Percentiles rank a stretch among this genome's conserved stretches.
Evolutionary conservation across 2,888 invertebrate species (phyloP).

Genomic region (Mystacides longicornis): DNA sequence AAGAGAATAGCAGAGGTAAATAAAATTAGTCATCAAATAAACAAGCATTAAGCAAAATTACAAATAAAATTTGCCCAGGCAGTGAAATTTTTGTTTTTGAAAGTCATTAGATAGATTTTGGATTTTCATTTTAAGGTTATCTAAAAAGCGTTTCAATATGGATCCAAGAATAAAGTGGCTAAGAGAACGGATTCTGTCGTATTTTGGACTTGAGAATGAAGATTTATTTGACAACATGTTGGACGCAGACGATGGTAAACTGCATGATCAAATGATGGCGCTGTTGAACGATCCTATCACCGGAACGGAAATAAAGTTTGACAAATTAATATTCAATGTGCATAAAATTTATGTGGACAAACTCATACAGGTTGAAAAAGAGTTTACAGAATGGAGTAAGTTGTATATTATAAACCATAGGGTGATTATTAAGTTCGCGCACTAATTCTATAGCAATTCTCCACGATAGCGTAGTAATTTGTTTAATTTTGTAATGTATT

Average conservation of each 20-base stretch:
- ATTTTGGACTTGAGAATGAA: constrained; percentile 49
- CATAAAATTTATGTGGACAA: constrained; percentile 66
- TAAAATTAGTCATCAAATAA: no score
- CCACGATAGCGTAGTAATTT: no score
- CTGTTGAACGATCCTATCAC: constrained; percentile 49
- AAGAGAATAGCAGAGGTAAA: no score
- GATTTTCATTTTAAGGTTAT: neutral
- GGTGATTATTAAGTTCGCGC: no score
- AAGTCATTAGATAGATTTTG: no score
- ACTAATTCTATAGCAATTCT: no score
- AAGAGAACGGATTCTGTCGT: constrained; percentile 52
- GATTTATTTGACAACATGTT: constrained; percentile 54
- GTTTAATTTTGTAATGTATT: no score
- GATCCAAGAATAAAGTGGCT: constrained; percentile 65
- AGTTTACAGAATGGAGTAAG: constrained; percentile 70
- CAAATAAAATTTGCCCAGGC: no score
- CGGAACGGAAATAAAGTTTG: constrained; percentile 39
- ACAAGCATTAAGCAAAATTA: no score
- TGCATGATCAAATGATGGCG: constrained; percentile 44
- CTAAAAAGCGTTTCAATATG: no score
- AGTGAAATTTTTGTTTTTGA: no score
- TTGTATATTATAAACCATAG: constrained; percentile 13
- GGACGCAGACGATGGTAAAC: constrained; percentile 42
- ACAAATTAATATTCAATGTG: constrained; percentile 56
- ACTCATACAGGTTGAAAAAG: constrained; percentile 60